Percentiles rank a stretch among this genome's conserved stretches.
phyloP scores from a whole-genome alignment of 2,797 vertebrate genomes.

The Perodicticus potto region DNA sequence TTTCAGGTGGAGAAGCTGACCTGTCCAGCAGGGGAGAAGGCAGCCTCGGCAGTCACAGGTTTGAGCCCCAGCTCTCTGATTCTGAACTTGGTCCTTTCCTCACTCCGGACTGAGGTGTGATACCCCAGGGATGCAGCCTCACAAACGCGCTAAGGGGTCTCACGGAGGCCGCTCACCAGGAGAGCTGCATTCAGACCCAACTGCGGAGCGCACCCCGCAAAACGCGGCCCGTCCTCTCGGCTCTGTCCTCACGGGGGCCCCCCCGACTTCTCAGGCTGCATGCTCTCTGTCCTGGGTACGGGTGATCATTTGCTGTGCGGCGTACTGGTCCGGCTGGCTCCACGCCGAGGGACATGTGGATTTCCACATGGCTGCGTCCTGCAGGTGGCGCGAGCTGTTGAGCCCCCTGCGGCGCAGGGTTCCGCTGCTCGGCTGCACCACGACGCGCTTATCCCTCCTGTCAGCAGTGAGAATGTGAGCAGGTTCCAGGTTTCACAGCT shows the following conservation, averaged over 20 bases:
- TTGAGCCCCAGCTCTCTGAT: too few species aligned
- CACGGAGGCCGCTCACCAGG: accelerated
- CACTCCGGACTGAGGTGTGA: accelerated
- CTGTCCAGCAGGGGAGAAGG: background rate
- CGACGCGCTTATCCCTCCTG: accelerated
- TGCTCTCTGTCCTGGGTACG: accelerated
- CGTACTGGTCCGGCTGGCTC: background rate
- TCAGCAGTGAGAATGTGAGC: accelerated
- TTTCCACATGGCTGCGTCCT: accelerated
- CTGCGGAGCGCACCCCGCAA: accelerated
- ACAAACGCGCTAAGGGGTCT: accelerated
- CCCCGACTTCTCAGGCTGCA: accelerated
- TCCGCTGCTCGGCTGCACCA: accelerated
- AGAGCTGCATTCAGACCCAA: accelerated
- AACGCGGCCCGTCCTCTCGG: background rate
- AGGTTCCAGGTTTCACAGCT: background rate
- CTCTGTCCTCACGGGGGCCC: accelerated
- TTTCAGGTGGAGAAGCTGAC: accelerated
- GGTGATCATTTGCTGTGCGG: accelerated
- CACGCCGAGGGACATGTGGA: accelerated
- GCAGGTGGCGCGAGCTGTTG: accelerated
- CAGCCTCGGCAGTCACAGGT: accelerated
- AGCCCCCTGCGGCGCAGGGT: accelerated
- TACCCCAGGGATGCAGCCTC: accelerated
- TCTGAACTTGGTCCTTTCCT: accelerated